Base-by-base conservation (phyloP, 2,888 invertebrate genomes). In the Eilema griseolum region DNA sequence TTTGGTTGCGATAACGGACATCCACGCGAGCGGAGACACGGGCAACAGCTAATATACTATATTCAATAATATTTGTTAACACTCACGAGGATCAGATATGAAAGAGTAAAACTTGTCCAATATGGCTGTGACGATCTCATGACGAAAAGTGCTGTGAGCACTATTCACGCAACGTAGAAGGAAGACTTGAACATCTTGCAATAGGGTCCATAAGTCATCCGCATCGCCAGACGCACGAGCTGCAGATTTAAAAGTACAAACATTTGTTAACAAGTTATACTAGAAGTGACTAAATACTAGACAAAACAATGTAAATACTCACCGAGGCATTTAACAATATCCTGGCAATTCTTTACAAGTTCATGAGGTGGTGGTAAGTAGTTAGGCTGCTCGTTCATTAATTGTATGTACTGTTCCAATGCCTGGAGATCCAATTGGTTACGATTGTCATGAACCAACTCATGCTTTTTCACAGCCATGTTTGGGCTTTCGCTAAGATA, bases 381-480 rank as follows among this genome's bases (percentile, higher is more conserved):
- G 64, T 90, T 88, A 0, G 92, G 88, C 75, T 92, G 92, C n/a
- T 91, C 91, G 78, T 96, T 95, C 86, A 96, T 89, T 59, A 94
- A 86, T 76, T 96, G 89, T 56, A 96, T 89, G 71, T 96, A 95
- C 71, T 95, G 90, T 61, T 93, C 93, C 69, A 96, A 81, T 3
- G 88, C 87, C 23, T 83, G 78, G 61, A 94, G 72, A 86, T 95
- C 86, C 76, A 93, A 79, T 87, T 95, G 89, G 82, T 91, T 83
- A 75, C 89, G 79, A 63, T 94, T 93, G 72, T 95, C 94, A 73
- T 93, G 92, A 78, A 95, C 96, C 59, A 96, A 85, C 72, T 95
- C 93, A 82, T 96, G 96, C 81, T 96, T 96, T 85, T 96, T 96
- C 3, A 96, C 96, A 60, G 96, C 96, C 96, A 96, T 96, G 71